phyloP scores from a whole-genome alignment of 2,797 vertebrate species.

The Acestrorhynchus altus region DNA sequence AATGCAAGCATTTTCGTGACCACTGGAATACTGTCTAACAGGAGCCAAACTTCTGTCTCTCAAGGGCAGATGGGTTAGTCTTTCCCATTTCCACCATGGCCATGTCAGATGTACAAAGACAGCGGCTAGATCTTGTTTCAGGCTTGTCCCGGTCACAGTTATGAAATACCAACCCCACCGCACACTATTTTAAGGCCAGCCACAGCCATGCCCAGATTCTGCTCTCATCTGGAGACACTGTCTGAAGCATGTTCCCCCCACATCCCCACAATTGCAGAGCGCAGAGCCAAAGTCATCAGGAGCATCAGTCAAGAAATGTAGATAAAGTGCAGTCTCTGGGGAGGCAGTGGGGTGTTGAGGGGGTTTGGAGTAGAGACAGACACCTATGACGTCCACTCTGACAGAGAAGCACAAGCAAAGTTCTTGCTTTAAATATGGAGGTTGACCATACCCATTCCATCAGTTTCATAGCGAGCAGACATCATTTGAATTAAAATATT shows the following conservation, averaged over 20 bases:
- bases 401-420: neutral
- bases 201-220: constrained; percentile 62
- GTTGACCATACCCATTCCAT: constrained; percentile 3
- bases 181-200: constrained; percentile 72
- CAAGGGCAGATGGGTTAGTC: constrained; percentile 42
- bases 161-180: constrained; percentile 68
- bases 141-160: constrained; percentile 71
- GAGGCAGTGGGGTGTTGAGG: neutral
- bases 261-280: constrained; percentile 67
- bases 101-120: constrained; percentile 61
- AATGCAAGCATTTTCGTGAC: constrained; percentile 37
- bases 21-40: constrained; percentile 48
- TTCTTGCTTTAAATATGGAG: constrained; percentile 11
- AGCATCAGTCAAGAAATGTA: constrained; percentile 32
- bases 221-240: constrained; percentile 47
- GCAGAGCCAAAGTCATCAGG: constrained; percentile 56
- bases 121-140: constrained; percentile 56
- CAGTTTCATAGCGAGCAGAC: neutral
- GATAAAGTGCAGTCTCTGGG: constrained; percentile 33
- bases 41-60: constrained; percentile 41
- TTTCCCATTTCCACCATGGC: constrained; percentile 55
- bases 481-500: constrained; percentile 12
- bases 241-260: constrained; percentile 57
- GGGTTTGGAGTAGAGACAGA: constrained; percentile 1
- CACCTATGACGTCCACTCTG: constrained; percentile 10